phyloP scores from a whole-genome alignment of 1,140 invertebrate species.

The Amyelois transitella region DNA sequence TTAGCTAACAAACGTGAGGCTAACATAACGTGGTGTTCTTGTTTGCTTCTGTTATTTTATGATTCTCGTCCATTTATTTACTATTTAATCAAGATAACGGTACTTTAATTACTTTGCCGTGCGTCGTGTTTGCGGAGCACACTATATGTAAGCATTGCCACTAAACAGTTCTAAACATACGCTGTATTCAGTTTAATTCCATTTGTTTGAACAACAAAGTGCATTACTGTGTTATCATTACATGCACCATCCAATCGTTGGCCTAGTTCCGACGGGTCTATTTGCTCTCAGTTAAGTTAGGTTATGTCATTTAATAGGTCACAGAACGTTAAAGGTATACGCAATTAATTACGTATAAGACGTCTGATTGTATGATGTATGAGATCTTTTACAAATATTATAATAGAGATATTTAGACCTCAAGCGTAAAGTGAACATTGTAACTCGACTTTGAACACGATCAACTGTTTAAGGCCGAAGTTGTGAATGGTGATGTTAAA shows the following conservation, averaged over 20 bases:
- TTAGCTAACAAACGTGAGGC: background rate
- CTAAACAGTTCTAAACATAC: slow-evolving; percentile 1
- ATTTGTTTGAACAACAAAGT: slow-evolving; percentile 9
- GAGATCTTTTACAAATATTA: too few relatives aligned
- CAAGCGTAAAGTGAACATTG: too few relatives aligned
- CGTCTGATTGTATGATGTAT: too few relatives aligned
- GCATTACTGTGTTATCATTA: slow-evolving; percentile 5
- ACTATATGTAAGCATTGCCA: slow-evolving; percentile 24
- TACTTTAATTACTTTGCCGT: slow-evolving; percentile 50
- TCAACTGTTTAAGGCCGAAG: too few relatives aligned
- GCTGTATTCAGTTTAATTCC: background rate
- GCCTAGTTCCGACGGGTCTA: slow-evolving; percentile 15
- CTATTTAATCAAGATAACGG: slow-evolving; percentile 44
- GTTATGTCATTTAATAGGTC: background rate
- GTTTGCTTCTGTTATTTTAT: slow-evolving; percentile 42
- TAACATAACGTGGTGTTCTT: too few relatives aligned
- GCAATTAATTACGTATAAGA: background rate
- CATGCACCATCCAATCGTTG: slow-evolving; percentile 4
- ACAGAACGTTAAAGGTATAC: background rate
- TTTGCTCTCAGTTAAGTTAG: slow-evolving; percentile 12
- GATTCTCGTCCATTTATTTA: slow-evolving; percentile 53
- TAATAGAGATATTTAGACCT: too few relatives aligned
- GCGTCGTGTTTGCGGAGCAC: slow-evolving; percentile 42
- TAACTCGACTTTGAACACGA: too few relatives aligned
- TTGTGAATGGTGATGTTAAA: too few relatives aligned